A percentile compares a stretch with the other conserved stretches of the same genome.
Conservation (phyloP, 2,888 invertebrate genomes). For the Lottia scabra region DNA sequence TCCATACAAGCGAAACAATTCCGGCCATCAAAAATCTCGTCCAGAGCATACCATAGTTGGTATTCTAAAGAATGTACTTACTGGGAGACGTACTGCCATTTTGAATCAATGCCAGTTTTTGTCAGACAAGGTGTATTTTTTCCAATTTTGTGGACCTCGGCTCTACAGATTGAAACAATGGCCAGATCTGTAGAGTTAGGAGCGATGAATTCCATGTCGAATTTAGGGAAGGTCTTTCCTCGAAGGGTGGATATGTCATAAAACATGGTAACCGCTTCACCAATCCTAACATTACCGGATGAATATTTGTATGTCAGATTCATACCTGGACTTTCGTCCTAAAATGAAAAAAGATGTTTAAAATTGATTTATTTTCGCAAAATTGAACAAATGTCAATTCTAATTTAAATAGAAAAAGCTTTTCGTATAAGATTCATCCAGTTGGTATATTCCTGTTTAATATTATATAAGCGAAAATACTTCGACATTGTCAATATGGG, state of each 20-base stretch:
- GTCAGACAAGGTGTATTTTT: conserved; percentile 59
- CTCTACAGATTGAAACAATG: conserved; percentile 47
- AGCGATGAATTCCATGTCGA: conserved; percentile 60
- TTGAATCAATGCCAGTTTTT: conserved; percentile 38
- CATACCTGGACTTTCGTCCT: conserved; percentile 43
- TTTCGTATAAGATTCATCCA: too few species aligned
- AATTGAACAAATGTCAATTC: too few species aligned
- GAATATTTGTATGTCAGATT: conserved; percentile 31
- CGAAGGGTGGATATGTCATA: conserved; percentile 45
- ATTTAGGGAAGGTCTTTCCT: conserved; percentile 42
- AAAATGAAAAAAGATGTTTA: conserved; percentile 5
- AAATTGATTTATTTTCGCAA: too few species aligned
- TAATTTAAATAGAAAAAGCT: too few species aligned
- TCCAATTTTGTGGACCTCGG: conserved; percentile 50
- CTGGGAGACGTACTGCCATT: conserved; percentile 40
- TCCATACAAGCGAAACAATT: too few species aligned
- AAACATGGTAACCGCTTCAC: conserved; percentile 37
- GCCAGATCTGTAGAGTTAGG: conserved; percentile 40
- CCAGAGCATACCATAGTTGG: too few species aligned
- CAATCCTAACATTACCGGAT: conserved; percentile 32
- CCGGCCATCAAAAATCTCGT: too few species aligned
- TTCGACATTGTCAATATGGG: too few species aligned
- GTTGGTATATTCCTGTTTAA: background rate
- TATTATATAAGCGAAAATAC: background rate
- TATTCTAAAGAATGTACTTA: too few species aligned